These are phyloP conservation scores for Caenorhabditis angaria DNA, from an alignment of 2,888 invertebrate species.

Conservation along the genomic window DNA sequence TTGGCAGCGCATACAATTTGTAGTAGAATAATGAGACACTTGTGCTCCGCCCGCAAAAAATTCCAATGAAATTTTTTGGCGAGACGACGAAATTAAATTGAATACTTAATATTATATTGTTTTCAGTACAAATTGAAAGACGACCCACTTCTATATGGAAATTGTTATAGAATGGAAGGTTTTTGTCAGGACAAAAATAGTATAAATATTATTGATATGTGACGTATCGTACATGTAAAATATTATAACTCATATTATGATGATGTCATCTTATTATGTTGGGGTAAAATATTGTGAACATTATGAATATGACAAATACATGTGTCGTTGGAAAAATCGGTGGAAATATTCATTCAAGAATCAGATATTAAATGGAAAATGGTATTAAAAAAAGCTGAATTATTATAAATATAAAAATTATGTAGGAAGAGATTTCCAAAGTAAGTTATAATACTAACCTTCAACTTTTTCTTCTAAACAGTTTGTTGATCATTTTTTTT, in stretches of 20 bases:
- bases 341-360: too few species aligned
- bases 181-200: neutral
- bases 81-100: neutral
- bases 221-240: neutral
- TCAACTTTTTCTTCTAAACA: too few species aligned
- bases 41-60: neutral
- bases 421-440: too few species aligned
- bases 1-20: neutral
- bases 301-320: too few species aligned
- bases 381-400: neutral
- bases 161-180: too few species aligned
- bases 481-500: too few species aligned
- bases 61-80: neutral
- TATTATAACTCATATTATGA: too few species aligned
- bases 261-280: neutral
- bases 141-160: neutral
- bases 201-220: neutral
- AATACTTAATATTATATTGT: conserved; percentile 2
- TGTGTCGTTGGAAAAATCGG: too few species aligned
- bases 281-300: neutral
- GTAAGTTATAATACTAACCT: too few species aligned
- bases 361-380: too few species aligned
- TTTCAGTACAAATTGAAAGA: conserved; percentile 1
- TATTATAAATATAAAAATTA: neutral
- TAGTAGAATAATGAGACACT: neutral